Evolutionary conservation across 2,797 vertebrate species (phyloP).

Genomic region (Myoxocephalus aenaeus): DNA sequence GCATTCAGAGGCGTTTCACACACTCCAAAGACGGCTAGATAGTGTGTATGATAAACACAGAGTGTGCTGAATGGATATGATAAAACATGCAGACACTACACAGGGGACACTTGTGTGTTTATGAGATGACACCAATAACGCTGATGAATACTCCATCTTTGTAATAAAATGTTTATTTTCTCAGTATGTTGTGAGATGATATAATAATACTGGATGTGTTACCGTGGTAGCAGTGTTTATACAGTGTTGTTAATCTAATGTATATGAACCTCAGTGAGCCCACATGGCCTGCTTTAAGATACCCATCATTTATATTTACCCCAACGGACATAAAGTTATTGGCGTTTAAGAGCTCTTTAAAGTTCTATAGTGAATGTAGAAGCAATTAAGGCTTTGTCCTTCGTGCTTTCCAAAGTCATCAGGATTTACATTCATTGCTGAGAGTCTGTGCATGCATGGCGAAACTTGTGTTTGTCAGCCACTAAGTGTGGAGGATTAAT

Average conservation of each 20-base stretch:
- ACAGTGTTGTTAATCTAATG: slow-evolving; percentile 12
- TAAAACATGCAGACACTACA: slow-evolving; percentile 17
- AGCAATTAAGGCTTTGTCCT: slow-evolving; percentile 73
- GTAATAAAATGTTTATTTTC: slow-evolving; percentile 15
- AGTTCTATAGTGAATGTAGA: slow-evolving; percentile 57
- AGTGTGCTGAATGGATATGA: slow-evolving; percentile 24
- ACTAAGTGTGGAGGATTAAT: slow-evolving; percentile 79
- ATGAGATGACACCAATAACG: slow-evolving; percentile 18
- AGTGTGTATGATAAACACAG: slow-evolving; percentile 20
- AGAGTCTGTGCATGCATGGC: slow-evolving; percentile 67
- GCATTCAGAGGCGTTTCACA: slow-evolving; percentile 40
- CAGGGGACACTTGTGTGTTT: slow-evolving; percentile 18
- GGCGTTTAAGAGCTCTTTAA: slow-evolving; percentile 65
- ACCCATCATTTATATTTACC: slow-evolving; percentile 47
- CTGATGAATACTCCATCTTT: slow-evolving; percentile 8
- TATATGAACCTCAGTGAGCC: slow-evolving; percentile 17
- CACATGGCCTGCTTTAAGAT: slow-evolving; percentile 12
- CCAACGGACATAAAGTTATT: slow-evolving; percentile 41
- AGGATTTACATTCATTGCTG: slow-evolving; percentile 75
- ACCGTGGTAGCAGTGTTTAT: neutral
- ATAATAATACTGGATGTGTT: slow-evolving; percentile 6
- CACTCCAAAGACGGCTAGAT: slow-evolving; percentile 46
- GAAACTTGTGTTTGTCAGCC: slow-evolving; percentile 74
- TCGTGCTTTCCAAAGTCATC: slow-evolving; percentile 77
- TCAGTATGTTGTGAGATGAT: slow-evolving; percentile 11